Conservation (phyloP, 1,140 invertebrate genomes). For the Ceratina japonica region DNA sequence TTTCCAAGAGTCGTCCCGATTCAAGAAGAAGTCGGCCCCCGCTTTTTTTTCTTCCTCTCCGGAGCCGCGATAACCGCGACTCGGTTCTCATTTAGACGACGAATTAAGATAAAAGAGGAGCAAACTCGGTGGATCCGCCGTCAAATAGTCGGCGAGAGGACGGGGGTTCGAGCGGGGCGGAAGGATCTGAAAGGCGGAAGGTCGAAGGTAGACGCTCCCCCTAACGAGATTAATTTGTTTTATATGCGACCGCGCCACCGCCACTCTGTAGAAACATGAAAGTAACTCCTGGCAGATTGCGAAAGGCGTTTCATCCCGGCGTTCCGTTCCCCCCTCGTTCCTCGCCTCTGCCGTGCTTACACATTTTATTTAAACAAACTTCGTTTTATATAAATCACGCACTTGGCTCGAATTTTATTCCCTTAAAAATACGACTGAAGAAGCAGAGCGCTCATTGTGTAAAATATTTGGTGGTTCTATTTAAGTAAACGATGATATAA, state of each 20-base stretch:
- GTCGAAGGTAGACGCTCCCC: constrained; percentile 67
- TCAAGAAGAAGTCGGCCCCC: constrained; percentile 46
- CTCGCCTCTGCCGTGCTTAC: background rate
- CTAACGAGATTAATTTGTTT: constrained; percentile 78
- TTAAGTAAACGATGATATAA: too few species aligned
- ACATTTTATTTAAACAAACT: too few species aligned
- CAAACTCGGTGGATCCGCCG: constrained; percentile 62
- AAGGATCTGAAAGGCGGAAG: constrained; percentile 64
- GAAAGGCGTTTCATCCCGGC: constrained; percentile 64
- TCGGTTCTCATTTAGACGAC: constrained; percentile 66
- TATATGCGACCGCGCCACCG: constrained; percentile 71
- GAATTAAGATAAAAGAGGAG: constrained; percentile 68
- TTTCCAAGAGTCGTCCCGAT: constrained; percentile 55
- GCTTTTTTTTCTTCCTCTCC: background rate
- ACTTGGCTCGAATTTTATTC: too few species aligned
- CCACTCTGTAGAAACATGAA: constrained; percentile 69
- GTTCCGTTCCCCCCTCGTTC: constrained; percentile 14
- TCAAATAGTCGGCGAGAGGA: constrained; percentile 42
- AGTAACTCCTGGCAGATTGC: constrained; percentile 73
- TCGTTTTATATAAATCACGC: too few species aligned
- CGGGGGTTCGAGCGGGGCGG: background rate
- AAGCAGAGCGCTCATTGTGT: too few species aligned
- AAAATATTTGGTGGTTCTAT: too few species aligned
- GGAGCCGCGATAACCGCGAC: constrained; percentile 62
- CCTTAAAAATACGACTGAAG: too few species aligned